Base-by-base conservation (phyloP, 2,113 vertebrate genomes). In the Columbina picui region DNA sequence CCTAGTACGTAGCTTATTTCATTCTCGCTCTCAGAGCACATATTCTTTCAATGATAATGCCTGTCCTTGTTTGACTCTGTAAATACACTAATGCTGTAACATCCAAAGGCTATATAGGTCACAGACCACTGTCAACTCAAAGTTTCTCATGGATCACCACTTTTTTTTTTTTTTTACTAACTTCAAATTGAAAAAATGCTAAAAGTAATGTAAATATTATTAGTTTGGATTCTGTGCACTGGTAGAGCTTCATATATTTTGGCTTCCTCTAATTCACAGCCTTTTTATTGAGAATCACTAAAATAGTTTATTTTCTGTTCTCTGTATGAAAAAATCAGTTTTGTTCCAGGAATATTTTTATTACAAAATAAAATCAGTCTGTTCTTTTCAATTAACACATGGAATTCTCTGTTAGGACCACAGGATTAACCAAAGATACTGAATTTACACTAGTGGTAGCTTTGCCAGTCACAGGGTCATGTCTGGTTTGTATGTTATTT, bases 1-100 rank as follows among this genome's bases (percentile, higher is more conserved):
- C 53, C 94, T 97, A 92, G 99, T 99, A 96, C 85, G 98, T 95
- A 82, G 32, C 18, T 55, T 61, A 26, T 90, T 94, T 90, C 9
- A 9, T 85, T 87, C n/a, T 82, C 52, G 29, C 6, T 67, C 5
- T 74, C 70, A 32, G 29, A 59, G 23, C 41, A 9, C 43, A 9
- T 49, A 20, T 73, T 74, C 12, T 61, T 79, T 39, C 77, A 56
- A 45, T 29, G 23, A 70, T 45, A 69, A 61, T 9, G 21, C 59
- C 47, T 83, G 27, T 57, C 50, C 70, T 74, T 89, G 22, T 85
- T 65, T 95, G 74, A 32, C 49, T 47, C 50, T 49, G 26, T 25
- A 47, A 39, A 79, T 71, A 47, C 61, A 39, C 21, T 25, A 25
- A 8, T 87, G n/a, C 36, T 87, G 22, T 55, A 39, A 63, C 22